Evolutionary conservation across 2,888 invertebrate species (phyloP), one percentile per base, ranked within the genome.

Genomic region (Cybosia mesomella): DNA sequence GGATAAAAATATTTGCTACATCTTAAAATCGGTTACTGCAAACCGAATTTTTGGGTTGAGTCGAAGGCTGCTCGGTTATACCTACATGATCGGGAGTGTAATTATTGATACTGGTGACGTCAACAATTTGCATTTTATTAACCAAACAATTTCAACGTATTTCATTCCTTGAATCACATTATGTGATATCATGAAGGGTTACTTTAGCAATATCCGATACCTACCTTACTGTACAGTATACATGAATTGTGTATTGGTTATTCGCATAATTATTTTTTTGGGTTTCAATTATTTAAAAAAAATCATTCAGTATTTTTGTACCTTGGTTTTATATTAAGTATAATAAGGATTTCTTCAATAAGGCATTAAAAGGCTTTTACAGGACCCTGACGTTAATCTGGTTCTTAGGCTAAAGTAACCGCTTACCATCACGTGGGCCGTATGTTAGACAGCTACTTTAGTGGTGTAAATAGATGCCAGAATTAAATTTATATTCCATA

Each of bases 111-210:
- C 9, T 8, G 54, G 13, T 54, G 66, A 59, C 59, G 36, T 66
- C 59, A 66, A 36, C n/a, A 34, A 59, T 54, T 28, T 59, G 13
- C 13, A 59, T 49, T 49, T 65, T 34, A 58, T 53, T 58, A 58
- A 65, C 32, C 21, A 64, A 64, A 58, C 64, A 64, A 64, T 24
- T 64, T 13, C 21, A 64, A 73, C 5, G 57, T 4, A 43, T 34
- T 22, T 8, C 49, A 49, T 57, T n/a, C 43, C 18, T n/a, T 9
- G 43, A 43, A 61, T 49, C 24, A 61, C 43, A n/a, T 28, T 2
- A 28, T 32, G 18, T 34, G n/a, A 34, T 32, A 58, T 58, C 58
- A 28, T 8, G n/a, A n/a, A 49, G 49, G n/a, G 18, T 43, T 43
- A 2, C 18, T 43, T 43, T 18, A 39, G 15, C 4, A 39, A 13